Evolutionary conservation across 2,797 vertebrate genomes (phyloP), one percentile per base, ranked within the genome.

Genomic region (Myripristis murdjan): DNA sequence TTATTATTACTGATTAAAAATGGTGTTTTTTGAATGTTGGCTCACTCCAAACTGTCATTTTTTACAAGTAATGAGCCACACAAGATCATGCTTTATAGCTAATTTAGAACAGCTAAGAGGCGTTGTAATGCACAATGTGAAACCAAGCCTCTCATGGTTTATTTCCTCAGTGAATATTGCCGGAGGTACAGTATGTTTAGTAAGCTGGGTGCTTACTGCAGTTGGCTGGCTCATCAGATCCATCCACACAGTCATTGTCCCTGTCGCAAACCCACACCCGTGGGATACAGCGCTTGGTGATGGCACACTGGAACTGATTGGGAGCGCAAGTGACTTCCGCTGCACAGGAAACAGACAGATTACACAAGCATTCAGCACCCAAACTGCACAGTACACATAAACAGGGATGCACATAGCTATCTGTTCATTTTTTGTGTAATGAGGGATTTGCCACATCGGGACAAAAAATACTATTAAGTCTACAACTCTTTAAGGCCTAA

Each of bases 301-400:
- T 97, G 39, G 97, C 94, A 14, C 98, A 99, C 65, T 99, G 98
- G 96, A 99, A 99, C 95, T 99, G 98, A 94, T 98, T 99, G 72
- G 98, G 97, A 39, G 98, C 98, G 28, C 98, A 99, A 1, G 98
- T 99, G 73, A 99, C 97, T 86, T 99, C 98, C 0, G 98, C 98
- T 96, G 84, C 65, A 71, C 31, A 53, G 58, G 28, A 70, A 10
- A 75, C 28, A 71, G 31, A 79, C 23, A 67, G n/a, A 56, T 39
- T 15, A 20, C 5, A 24, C 2, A 10, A 35, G 28, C 64, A 16
- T 69, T 4, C n/a, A 9, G 4, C 14, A 11, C 2, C 9, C 49
- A 26, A 18, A 24, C 28, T 24, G 24, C 24, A 26, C 23, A 43
- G 6, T 16, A 53, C 15, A 26, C 16, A 18, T 5, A 46, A 2